A percentile compares a stretch with the other conserved stretches of the same genome.
These are phyloP conservation scores for Spizaetus ornatus DNA, from an alignment of 2,113 vertebrate species.

Conservation along the genomic window DNA sequence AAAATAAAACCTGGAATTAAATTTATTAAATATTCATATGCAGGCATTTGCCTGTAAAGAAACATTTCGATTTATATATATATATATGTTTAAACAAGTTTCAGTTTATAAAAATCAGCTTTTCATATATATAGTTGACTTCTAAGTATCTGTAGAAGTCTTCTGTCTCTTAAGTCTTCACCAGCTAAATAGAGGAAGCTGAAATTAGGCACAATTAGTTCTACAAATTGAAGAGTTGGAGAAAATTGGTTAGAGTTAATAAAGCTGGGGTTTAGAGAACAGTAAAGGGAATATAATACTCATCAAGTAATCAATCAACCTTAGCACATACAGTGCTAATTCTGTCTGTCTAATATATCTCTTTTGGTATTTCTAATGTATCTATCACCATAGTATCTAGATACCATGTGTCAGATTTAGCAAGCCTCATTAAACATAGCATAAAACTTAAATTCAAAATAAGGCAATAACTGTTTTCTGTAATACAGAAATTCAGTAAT, in stretches of 20 bases:
- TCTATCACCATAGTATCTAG: neutral
- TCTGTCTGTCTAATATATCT: slow-evolving; percentile 39
- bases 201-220: slow-evolving; percentile 47
- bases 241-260: slow-evolving; percentile 60
- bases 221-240: slow-evolving; percentile 45
- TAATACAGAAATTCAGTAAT: neutral
- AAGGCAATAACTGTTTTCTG: neutral
- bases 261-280: slow-evolving; percentile 54
- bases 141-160: neutral
- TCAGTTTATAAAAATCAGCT: neutral
- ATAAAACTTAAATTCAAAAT: neutral
- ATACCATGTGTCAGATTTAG: neutral
- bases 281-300: slow-evolving; percentile 42
- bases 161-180: slow-evolving; percentile 43
- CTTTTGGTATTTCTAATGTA: slow-evolving; percentile 41
- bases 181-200: slow-evolving; percentile 36
- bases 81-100: neutral
- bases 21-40: neutral
- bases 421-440: neutral
- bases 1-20: neutral
- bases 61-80: neutral
- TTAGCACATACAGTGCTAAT: slow-evolving; percentile 35
- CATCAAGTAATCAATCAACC: slow-evolving; percentile 55
- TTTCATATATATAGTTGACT: neutral
- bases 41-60: neutral